Evolutionary conservation across 2,888 invertebrate species (phyloP).

Genomic region (Philereme transversata): DNA sequence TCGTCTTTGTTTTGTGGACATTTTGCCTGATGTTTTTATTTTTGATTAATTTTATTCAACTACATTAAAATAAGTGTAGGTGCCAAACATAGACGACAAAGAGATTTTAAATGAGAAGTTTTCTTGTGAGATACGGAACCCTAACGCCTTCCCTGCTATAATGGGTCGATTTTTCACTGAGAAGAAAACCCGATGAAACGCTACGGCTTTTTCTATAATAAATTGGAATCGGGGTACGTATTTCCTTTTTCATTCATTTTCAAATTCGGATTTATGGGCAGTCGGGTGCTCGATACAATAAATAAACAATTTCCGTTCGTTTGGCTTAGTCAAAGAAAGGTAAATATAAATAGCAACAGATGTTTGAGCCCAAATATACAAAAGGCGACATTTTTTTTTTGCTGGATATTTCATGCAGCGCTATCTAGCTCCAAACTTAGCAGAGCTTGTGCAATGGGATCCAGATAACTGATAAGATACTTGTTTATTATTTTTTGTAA

Average conservation of each 20-base stretch:
- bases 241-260: conserved; percentile 56
- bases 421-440: too few species aligned
- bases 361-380: conserved; percentile 10
- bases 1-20: too few species aligned
- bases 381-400: background rate
- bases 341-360: conserved; percentile 27
- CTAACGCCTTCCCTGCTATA: conserved; percentile 49
- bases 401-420: too few species aligned
- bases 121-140: conserved; percentile 6
- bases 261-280: conserved; percentile 44
- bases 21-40: too few species aligned
- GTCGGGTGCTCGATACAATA: conserved; percentile 40
- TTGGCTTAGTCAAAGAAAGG: conserved; percentile 31
- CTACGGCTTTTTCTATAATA: conserved; percentile 63
- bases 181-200: conserved; percentile 69
- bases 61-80: background rate
- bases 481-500: too few species aligned
- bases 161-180: conserved; percentile 78
- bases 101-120: background rate
- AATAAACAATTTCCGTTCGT: conserved; percentile 41
- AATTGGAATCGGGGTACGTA: conserved; percentile 63
- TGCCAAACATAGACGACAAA: background rate
- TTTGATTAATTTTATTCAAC: too few species aligned
- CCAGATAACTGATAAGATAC: too few species aligned
- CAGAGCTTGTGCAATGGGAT: too few species aligned